A percentile compares a stretch with the other conserved stretches of the same genome.
These are phyloP conservation scores for Sapayoa aenigma DNA, from an alignment of 2,113 vertebrate genomes.

Conservation along the genomic window DNA sequence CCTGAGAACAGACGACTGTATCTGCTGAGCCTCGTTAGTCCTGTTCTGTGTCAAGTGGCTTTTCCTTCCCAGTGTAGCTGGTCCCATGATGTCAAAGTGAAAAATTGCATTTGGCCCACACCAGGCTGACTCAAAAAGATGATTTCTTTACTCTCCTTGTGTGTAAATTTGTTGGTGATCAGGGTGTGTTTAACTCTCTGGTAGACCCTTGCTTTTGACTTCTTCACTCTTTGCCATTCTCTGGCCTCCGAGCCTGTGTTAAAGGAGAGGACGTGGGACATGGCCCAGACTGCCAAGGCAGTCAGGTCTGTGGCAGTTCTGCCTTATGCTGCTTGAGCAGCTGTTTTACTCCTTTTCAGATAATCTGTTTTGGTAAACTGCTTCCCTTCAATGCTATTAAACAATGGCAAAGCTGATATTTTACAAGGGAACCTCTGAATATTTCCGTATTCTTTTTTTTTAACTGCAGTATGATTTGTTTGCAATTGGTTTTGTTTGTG, in stretches of 20 bases:
- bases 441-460: background rate
- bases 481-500: background rate
- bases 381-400: background rate
- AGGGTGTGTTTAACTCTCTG: background rate
- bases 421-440: background rate
- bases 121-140: background rate
- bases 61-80: background rate
- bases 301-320: background rate
- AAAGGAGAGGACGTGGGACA: background rate
- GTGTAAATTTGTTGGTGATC: background rate
- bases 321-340: background rate
- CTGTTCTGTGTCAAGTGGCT: background rate
- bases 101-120: rapidly evolving
- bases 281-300: background rate
- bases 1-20: background rate
- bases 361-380: background rate
- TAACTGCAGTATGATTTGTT: background rate
- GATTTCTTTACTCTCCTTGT: background rate
- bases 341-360: background rate
- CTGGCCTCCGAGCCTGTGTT: background rate
- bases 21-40: background rate
- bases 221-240: background rate
- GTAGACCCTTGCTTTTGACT: background rate
- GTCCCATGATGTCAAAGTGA: background rate
- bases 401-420: background rate